Base-by-base conservation (phyloP, 2,797 vertebrate species). In the Graptemys geographica region DNA sequence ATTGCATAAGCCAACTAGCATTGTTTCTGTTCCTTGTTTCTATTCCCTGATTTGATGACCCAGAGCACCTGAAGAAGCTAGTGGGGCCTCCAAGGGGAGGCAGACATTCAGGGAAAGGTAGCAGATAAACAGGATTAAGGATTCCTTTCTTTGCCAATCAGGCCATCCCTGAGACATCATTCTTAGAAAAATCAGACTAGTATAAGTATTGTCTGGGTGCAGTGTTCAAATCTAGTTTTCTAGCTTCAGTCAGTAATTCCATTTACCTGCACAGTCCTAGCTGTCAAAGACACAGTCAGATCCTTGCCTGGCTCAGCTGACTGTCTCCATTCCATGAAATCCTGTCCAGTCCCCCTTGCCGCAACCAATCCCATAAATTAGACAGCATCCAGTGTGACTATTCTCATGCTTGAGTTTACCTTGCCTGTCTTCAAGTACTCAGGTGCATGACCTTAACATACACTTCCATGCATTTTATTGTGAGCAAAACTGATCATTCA, bases 131-230 rank as follows among this genome's bases (percentile, higher is more conserved):
- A 90, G 1, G 8, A 1, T 18, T 9, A 65, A 86, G 56, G 3
- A 27, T 57, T 49, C 21, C 25, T 72, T 44, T 57, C 21, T 11
- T 2, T 21, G 5, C 15, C 6, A 49, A 7, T 74, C 19, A 88
- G 2, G 3, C 82, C 2, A 47, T 72, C 59, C 41, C 11, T 49
- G 0, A 85, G 0, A 0, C 3, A 19, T 4, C 8, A 8, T 27
- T 9, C 13, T 93, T 31, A 80, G 11, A 12, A 81, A 86, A 16
- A 28, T 41, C 37, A 69, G n/a, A 69, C 19, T 37, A 41, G 65
- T 5, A 41, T 11, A 72, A 69, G 41, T 83, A 21, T 56, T 55
- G 11, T 86, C n/a, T 31, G 86, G 59, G 21, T 2, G 56, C 23
- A 74, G 31, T 3, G 1, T 74, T 86, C 25, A 65, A 1, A 9